Evolutionary conservation across 2,888 invertebrate species (phyloP), one percentile per base, ranked within the genome.

Genomic region (Cephus sareptanus): DNA sequence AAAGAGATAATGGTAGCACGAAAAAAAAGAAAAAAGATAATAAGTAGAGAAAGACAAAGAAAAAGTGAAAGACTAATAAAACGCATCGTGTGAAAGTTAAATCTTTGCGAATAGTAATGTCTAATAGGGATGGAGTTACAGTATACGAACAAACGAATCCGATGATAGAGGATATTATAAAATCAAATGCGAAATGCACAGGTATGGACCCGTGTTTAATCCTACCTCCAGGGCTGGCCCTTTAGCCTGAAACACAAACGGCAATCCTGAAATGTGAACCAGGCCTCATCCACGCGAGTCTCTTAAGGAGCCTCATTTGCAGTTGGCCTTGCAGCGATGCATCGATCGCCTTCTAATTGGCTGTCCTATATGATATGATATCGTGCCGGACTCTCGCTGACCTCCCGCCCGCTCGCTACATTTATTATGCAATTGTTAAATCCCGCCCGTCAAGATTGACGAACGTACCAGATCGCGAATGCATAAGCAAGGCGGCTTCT

Each of bases 161-260:
- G 30, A 70, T 70, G 70, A 70, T 33, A 33, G 70, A 70, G 70
- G 70, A 70, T 37, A 37, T 37, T 37, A 37, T 37, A 37, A 37
- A 70, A 70, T 70, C 13, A 70, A 70, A 70, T 70, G 70, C 30
- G 70, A 70, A 37, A 37, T 13, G 37, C 37, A 37, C 37, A 15
- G 37, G 70, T 33, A 70, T 33, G 70, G 31, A 70, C 70, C 30
- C 30, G 56, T n/a, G 83, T 86, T 88, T 86, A 89, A 87, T 90
- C 90, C 87, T 90, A 90, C 90, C 90, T 90, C 90, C 88, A 89
- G 88, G 87, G 88, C 88, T 88, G 90, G 89, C 83, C 90, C 85
- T 90, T 90, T 90, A 87, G 90, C 89, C 90, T 90, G 90, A 90
- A 90, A 90, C 90, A 90, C 90, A 90, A 90, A 90, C 86, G 89